A percentile compares a stretch with the other conserved stretches of the same genome.
These are phyloP conservation scores for Menidia menidia DNA, from an alignment of 2,797 vertebrate genomes.

Conservation along the genomic window DNA sequence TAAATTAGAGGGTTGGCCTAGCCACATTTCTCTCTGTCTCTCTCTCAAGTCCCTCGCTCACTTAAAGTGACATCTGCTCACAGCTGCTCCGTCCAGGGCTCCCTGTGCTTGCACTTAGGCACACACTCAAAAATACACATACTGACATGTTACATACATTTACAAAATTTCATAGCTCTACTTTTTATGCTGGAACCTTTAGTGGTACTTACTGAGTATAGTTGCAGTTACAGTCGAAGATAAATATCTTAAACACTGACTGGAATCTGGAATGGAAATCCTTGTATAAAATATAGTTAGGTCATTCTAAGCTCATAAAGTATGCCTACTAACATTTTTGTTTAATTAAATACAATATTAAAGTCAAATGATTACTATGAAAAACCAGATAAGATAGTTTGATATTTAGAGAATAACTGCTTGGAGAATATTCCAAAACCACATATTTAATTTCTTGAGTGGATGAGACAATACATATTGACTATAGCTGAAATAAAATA, in stretches of 20 bases:
- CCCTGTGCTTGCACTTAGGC: conserved; percentile 14
- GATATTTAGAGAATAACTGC: too few relatives aligned
- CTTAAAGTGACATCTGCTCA: conserved; percentile 88
- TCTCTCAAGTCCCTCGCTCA: conserved; percentile 85
- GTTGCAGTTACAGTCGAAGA: not conserved
- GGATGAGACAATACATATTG: not conserved
- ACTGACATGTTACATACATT: not conserved
- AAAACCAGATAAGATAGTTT: too few relatives aligned
- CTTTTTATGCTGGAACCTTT: conserved; percentile 19
- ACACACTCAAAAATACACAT: conserved; percentile 1
- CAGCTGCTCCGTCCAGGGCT: conserved; percentile 83
- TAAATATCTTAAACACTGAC: too few relatives aligned
- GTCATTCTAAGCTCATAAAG: not conserved
- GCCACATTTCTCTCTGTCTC: conserved; percentile 78
- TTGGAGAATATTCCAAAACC: not conserved
- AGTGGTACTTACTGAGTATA: not conserved
- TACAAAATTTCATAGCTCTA: conserved; percentile 12
- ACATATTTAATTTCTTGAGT: not conserved
- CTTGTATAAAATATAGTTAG: too few relatives aligned
- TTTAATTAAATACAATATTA: too few relatives aligned
- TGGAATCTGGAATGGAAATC: too few relatives aligned
- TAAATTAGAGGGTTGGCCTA: conserved; percentile 87
- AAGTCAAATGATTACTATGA: too few relatives aligned
- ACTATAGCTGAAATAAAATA: not conserved
- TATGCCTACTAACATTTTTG: too few relatives aligned